Evolutionary conservation across 1,140 invertebrate genomes (phyloP), one percentile per base, ranked within the genome.

Genomic region (Drosophila subpulchrella): DNA sequence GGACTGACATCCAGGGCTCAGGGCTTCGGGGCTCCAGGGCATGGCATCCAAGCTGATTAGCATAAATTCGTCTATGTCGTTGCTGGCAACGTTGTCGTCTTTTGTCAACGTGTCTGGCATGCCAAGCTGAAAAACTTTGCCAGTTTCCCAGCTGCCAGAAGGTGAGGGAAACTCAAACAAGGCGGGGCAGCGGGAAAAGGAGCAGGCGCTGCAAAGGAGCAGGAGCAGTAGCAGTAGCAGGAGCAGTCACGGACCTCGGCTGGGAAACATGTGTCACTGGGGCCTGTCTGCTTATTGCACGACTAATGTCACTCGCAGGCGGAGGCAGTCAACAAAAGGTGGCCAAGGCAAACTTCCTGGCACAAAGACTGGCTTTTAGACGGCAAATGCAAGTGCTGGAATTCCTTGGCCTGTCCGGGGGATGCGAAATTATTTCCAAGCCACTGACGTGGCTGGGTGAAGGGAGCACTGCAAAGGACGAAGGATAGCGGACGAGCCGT

Each of bases 21-120:
- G 50, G 24, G 10, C 8, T 24, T 7, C n/a, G 15, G 48, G 59
- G 24, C 50, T 48, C 24, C 47, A 34, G 63, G 53, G 51, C 74
- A 81, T 10, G 65, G 75, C 83, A 86, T 88, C 83, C 66, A 68
- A 89, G 62, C 72, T 88, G 83, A 88, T 88, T 88, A 88, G 83
- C 83, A 88, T 88, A 88, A 88, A 89, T 88, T 88, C 83, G 83
- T 83, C 83, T 89, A 89, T 84, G 83, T 88, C 83, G 83, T 75
- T 66, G 63, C 62, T 70, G 75, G 63, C 78, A 83, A 70, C 80
- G 76, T 81, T 81, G 79, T 83, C 83, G 84, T 88, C 83, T 86
- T 88, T 86, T 86, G 83, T 86, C 83, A 88, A 88, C 83, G 84
- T 88, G 83, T 89, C 83, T 89, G 67, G 83, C 83, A 89, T 88